These are phyloP conservation scores for Automeris io DNA, from an alignment of 2,888 invertebrate genomes.

Conservation along the genomic window DNA sequence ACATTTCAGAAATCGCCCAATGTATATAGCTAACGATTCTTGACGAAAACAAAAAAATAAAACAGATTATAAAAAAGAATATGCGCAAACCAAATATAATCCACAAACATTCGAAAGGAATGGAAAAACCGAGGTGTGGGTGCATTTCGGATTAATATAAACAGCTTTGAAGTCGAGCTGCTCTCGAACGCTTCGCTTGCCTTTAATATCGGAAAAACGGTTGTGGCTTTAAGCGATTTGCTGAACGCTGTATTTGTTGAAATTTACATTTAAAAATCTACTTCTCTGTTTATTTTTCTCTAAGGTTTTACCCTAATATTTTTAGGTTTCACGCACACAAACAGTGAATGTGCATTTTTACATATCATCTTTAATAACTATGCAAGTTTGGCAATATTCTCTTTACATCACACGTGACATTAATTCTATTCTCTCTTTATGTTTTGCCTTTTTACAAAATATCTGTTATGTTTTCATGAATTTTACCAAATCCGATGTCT, in stretches of 20 bases:
- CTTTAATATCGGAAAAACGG: constrained; percentile 18
- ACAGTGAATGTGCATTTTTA: too few species aligned
- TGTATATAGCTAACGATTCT: not conserved
- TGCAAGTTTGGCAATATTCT: too few species aligned
- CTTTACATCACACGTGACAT: too few species aligned
- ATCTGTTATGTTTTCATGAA: too few species aligned
- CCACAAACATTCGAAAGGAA: not conserved
- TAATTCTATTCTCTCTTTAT: too few species aligned
- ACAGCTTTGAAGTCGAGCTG: constrained; percentile 9
- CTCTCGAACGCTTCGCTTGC: constrained; percentile 11
- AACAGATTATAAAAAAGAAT: not conserved
- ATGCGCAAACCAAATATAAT: constrained; percentile 11
- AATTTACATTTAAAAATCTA: not conserved
- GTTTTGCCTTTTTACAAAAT: too few species aligned
- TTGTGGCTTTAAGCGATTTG: constrained; percentile 5
- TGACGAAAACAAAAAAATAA: not conserved
- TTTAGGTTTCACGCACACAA: too few species aligned
- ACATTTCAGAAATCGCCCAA: too few species aligned
- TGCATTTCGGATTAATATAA: constrained; percentile 21
- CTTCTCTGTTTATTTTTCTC: not conserved
- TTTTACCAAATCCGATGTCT: too few species aligned
- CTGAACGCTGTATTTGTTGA: constrained; percentile 15
- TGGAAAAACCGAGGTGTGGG: constrained; percentile 2
- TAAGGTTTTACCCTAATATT: not conserved
- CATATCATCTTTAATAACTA: too few species aligned